These are phyloP conservation scores for Tuta absoluta DNA, from an alignment of 2,888 invertebrate genomes.

Conservation along the genomic window DNA sequence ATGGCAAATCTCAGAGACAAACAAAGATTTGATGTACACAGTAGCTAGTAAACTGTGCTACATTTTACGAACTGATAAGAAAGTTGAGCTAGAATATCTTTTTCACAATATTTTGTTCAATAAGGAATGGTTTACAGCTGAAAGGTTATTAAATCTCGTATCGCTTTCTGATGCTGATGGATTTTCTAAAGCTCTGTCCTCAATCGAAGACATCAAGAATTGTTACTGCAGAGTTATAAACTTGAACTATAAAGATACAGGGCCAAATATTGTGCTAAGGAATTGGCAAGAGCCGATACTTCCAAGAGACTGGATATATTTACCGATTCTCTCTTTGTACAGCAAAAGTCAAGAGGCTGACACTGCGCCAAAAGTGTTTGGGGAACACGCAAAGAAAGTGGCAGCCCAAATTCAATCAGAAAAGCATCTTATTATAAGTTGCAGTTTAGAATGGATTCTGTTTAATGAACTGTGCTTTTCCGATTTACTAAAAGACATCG, in stretches of 20 bases:
- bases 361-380: slow-evolving; percentile 43
- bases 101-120: slow-evolving; percentile 83
- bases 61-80: slow-evolving; percentile 81
- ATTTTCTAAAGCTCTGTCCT: slow-evolving; percentile 62
- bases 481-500: slow-evolving; percentile 75
- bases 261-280: slow-evolving; percentile 66
- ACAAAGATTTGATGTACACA: slow-evolving; percentile 77
- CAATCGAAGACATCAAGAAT: slow-evolving; percentile 64
- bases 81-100: slow-evolving; percentile 78
- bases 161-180: slow-evolving; percentile 70
- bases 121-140: slow-evolving; percentile 80
- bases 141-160: slow-evolving; percentile 78
- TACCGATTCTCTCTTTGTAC: slow-evolving; percentile 84
- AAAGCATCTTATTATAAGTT: slow-evolving; percentile 71
- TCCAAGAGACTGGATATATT: slow-evolving; percentile 90
- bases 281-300: slow-evolving; percentile 84
- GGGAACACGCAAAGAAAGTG: slow-evolving; percentile 57
- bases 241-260: slow-evolving; percentile 53
- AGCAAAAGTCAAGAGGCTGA: slow-evolving; percentile 71
- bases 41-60: slow-evolving; percentile 83
- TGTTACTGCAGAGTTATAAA: slow-evolving; percentile 71
- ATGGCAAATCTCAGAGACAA: slow-evolving; percentile 60
- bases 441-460: slow-evolving; percentile 83
- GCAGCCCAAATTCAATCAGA: slow-evolving; percentile 54
- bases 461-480: slow-evolving; percentile 83